Evolutionary conservation across 2,797 vertebrate species (phyloP).

Genomic region (Schizopygopsis malacanthus): DNA sequence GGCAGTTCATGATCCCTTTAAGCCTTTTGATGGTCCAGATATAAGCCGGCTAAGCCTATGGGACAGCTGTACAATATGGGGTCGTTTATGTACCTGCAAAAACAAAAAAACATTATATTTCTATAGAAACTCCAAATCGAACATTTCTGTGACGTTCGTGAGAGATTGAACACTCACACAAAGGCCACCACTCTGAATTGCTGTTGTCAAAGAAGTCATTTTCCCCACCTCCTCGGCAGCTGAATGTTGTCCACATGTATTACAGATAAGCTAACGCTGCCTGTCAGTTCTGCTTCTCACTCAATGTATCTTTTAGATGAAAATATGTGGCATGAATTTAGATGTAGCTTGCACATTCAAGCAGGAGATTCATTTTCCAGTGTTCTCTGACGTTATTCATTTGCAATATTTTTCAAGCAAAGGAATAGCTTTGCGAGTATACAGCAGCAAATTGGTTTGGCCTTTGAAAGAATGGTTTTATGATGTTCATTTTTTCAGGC

Average conservation of each 20-base stretch:
- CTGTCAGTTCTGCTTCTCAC: slow-evolving; percentile 19
- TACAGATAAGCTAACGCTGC: slow-evolving; percentile 37
- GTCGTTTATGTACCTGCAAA: background rate
- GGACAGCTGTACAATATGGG: background rate
- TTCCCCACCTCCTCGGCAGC: background rate
- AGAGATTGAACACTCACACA: background rate
- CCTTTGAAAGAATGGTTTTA: slow-evolving; percentile 21
- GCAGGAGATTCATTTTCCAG: slow-evolving; percentile 13
- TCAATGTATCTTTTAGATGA: slow-evolving; percentile 29
- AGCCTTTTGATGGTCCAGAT: background rate
- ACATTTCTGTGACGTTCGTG: background rate
- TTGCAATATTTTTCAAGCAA: slow-evolving; percentile 11
- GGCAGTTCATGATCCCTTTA: background rate
- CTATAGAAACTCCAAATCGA: slow-evolving; percentile 17
- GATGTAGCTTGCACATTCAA: slow-evolving; percentile 33
- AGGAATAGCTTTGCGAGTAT: slow-evolving; percentile 8
- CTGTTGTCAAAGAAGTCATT: slow-evolving; percentile 18
- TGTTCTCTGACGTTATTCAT: slow-evolving; percentile 49
- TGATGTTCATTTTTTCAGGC: background rate
- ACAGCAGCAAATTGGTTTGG: slow-evolving; percentile 35
- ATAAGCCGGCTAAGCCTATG: background rate
- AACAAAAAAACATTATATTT: background rate
- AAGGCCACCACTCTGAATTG: background rate
- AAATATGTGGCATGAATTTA: slow-evolving; percentile 24
- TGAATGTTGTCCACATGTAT: slow-evolving; percentile 11